Percentiles rank a stretch among this genome's conserved stretches.
phyloP scores from a whole-genome alignment of 2,888 invertebrate species.

The Tipula helvola region DNA sequence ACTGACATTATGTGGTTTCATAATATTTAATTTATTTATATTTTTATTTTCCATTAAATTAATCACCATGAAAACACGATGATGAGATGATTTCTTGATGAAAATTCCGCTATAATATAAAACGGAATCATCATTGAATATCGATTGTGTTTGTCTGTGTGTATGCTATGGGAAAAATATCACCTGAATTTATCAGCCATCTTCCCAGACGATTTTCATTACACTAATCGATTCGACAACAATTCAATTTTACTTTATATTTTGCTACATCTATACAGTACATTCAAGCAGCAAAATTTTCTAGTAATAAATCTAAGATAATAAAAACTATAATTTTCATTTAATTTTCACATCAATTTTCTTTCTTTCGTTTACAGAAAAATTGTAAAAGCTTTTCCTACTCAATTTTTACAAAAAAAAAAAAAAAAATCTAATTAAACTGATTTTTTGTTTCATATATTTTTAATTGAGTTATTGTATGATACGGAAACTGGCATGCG shows the following conservation, averaged over 20 bases:
- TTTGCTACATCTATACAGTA: neutral
- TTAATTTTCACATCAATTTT: neutral
- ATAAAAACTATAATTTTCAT: neutral
- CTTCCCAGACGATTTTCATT: neutral
- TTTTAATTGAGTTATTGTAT: neutral
- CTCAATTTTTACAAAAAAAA: neutral
- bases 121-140: neutral
- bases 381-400: neutral
- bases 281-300: neutral
- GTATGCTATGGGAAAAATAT: neutral
- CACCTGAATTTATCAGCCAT: neutral
- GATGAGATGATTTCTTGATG: neutral
- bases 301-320: neutral
- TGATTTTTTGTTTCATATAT: neutral
- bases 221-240: neutral
- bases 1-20: no score
- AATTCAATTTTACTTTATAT: neutral
- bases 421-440: neutral
- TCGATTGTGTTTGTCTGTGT: neutral
- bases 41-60: neutral
- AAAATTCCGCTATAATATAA: neutral
- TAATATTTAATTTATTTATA: neutral
- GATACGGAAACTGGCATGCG: neutral
- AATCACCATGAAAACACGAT: neutral
- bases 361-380: neutral